A percentile compares a stretch with the other conserved stretches of the same genome.
Conservation (phyloP, 2,113 vertebrate species). For the Phaethon lepturus region DNA sequence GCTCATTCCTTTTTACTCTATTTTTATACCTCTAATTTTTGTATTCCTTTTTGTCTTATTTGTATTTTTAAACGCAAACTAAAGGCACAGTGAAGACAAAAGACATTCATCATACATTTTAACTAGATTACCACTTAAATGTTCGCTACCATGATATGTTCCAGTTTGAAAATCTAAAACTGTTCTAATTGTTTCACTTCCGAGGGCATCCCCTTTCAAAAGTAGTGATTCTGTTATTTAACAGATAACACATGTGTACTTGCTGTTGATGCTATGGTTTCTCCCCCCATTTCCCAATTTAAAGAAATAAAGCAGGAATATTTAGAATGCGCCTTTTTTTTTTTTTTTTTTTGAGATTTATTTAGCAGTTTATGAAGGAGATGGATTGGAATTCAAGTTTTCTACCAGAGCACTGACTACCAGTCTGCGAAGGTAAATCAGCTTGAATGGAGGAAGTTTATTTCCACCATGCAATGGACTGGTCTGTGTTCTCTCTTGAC, state of each 20-base stretch:
- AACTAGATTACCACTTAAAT: slow-evolving; percentile 41
- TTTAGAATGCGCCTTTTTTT: not conserved
- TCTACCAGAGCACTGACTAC: not conserved
- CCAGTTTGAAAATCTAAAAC: slow-evolving; percentile 62
- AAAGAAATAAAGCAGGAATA: slow-evolving; percentile 54
- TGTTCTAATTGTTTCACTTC: slow-evolving; percentile 65
- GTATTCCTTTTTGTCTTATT: not conserved
- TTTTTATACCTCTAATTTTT: not conserved
- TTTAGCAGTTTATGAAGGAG: not conserved
- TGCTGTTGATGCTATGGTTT: slow-evolving; percentile 42
- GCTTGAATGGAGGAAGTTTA: not conserved
- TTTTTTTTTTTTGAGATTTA: not conserved
- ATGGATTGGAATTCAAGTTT: not conserved
- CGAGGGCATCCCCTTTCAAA: slow-evolving; percentile 58
- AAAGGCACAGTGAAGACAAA: not conserved
- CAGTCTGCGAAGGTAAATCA: not conserved
- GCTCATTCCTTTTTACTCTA: not conserved
- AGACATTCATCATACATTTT: not conserved
- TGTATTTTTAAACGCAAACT: not conserved
- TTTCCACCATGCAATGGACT: not conserved
- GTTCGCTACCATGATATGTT: slow-evolving; percentile 32
- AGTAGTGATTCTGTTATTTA: slow-evolving; percentile 59
- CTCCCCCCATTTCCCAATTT: not conserved
- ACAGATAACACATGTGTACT: slow-evolving; percentile 61
- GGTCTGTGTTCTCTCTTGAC: not conserved